Evolutionary conservation across 2,113 vertebrate genomes (phyloP).

Genomic region (Trogon surrucura): DNA sequence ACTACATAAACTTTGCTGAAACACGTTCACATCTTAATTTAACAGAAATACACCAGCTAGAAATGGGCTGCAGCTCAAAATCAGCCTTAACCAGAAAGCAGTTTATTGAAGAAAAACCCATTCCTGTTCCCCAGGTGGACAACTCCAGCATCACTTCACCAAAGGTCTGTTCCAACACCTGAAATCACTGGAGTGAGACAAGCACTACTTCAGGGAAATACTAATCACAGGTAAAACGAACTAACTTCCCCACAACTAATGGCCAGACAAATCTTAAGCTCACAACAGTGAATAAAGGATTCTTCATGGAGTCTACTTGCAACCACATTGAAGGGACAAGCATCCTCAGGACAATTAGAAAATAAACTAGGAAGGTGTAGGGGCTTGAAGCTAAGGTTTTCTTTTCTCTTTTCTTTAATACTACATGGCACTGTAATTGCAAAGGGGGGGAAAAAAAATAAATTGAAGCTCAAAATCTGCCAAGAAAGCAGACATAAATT

Average conservation of each 20-base stretch:
- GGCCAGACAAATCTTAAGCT: background rate
- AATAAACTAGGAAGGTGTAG: background rate
- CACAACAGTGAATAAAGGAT: background rate
- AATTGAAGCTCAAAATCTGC: background rate
- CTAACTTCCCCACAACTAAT: background rate
- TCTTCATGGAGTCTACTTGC: background rate
- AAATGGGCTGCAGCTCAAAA: background rate
- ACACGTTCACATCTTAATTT: accelerated
- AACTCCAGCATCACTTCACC: background rate
- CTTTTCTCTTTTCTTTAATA: background rate
- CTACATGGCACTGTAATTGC: background rate
- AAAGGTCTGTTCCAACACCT: background rate
- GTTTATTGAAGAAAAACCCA: background rate
- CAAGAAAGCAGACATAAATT: slow-evolving; percentile 1
- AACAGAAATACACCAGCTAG: background rate
- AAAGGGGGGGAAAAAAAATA: background rate
- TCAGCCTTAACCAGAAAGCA: background rate
- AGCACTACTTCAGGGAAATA: background rate
- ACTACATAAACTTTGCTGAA: background rate
- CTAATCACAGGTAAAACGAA: background rate
- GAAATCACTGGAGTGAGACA: background rate
- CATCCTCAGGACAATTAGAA: background rate
- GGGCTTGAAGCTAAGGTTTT: too few species aligned
- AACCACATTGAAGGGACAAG: background rate
- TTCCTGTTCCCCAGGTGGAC: background rate